Conservation (phyloP, 2,888 invertebrate genomes). For the Cerastoderma edule region DNA sequence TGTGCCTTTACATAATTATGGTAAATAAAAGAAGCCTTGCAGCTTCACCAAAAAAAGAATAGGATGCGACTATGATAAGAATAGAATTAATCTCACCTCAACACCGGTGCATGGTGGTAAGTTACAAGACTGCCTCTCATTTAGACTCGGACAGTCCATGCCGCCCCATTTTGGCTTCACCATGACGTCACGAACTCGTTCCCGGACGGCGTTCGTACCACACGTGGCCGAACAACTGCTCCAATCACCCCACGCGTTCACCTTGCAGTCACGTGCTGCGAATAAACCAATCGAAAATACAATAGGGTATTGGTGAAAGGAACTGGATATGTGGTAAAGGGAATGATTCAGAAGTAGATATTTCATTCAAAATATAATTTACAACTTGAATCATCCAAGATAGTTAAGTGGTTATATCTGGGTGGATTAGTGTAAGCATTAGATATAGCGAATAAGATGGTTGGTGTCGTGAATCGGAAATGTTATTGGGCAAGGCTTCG, state of each 20-base stretch:
- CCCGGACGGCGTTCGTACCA: slow-evolving; percentile 81
- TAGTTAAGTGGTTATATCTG: too few species aligned
- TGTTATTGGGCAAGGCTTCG: too few species aligned
- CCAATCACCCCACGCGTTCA: slow-evolving; percentile 85
- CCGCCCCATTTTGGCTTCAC: slow-evolving; percentile 75
- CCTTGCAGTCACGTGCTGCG: slow-evolving; percentile 77
- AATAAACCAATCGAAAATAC: slow-evolving; percentile 29
- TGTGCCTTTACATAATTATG: too few species aligned
- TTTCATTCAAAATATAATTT: background rate
- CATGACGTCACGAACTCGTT: slow-evolving; percentile 69
- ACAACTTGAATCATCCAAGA: too few species aligned
- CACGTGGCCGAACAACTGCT: slow-evolving; percentile 85
- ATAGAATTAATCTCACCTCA: slow-evolving; percentile 63
- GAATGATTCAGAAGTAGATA: background rate
- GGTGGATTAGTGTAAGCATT: too few species aligned
- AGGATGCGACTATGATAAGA: background rate
- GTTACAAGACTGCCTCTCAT: slow-evolving; percentile 78
- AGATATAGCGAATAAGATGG: too few species aligned
- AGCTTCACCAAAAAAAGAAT: background rate
- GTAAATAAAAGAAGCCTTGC: background rate
- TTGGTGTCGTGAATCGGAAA: too few species aligned
- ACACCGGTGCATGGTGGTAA: slow-evolving; percentile 76
- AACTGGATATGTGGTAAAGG: background rate
- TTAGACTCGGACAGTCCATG: slow-evolving; percentile 72
- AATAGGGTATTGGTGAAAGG: too few species aligned